Conservation (phyloP, 1,140 invertebrate species). For the Ceratosolen fusciceps region DNA sequence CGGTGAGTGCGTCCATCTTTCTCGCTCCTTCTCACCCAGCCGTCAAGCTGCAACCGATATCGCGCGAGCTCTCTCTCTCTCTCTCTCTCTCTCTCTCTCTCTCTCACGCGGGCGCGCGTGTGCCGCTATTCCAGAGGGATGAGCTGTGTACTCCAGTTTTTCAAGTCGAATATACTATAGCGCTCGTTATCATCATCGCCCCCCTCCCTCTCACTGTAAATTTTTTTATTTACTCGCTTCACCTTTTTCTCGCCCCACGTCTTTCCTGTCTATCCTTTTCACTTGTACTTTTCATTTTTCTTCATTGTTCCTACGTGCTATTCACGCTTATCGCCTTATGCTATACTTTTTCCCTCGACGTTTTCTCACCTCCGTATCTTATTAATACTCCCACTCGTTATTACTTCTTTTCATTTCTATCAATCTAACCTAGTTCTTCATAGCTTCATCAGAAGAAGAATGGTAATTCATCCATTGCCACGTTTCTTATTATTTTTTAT, state of each 20-base stretch:
- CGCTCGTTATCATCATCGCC: constrained; percentile 31
- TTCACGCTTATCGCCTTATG: not conserved
- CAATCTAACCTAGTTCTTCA: too few species aligned
- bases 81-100: not conserved
- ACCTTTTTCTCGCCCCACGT: not conserved
- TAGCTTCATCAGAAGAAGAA: too few species aligned
- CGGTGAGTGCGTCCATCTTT: constrained; percentile 52
- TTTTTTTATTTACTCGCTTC: constrained; percentile 10
- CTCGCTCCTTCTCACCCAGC: not conserved
- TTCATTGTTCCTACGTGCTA: constrained; percentile 25
- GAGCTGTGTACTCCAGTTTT: constrained; percentile 26
- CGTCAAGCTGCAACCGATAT: too few species aligned
- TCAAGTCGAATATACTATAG: constrained; percentile 12
- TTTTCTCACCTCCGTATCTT: not conserved
- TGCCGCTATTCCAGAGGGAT: not conserved
- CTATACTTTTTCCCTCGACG: not conserved
- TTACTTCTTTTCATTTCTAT: not conserved
- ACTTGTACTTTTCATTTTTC: constrained; percentile 40
- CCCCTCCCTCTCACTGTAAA: not conserved
- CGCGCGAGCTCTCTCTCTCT: not conserved
- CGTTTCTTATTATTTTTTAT: too few species aligned
- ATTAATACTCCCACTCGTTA: not conserved
- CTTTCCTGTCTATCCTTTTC: not conserved
- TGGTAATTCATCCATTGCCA: too few species aligned
- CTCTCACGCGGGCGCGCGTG: not conserved